Base-by-base conservation (phyloP, 2,888 invertebrate species). In the Diaphora mendica region DNA sequence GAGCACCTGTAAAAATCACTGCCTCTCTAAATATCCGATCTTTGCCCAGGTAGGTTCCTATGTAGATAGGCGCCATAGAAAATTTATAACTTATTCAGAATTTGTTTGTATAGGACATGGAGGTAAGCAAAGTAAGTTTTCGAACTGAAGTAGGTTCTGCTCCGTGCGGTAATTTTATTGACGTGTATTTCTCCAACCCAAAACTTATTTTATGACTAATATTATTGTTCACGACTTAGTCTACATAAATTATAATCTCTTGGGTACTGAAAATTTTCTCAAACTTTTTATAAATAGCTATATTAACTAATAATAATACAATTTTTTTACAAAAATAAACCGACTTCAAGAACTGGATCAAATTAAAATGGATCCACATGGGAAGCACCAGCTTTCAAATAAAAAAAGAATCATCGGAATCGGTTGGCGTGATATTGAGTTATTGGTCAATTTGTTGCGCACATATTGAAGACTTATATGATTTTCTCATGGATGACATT, bases 91-190 rank as follows among this genome's bases (percentile, higher is more conserved):
- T 82, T 84, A 77, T 68, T 72, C 70, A 39, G 73, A 84, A 81
- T 84, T 80, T 82, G 81, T 84, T 87, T 82, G 77, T 78, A 77
- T 72, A 78, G 68, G 68, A 76, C 70, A 68, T 64, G 71, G 70
- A 68, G 78, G 70, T 39, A 76, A 59, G 77, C 48, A 55, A 83
- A 83, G 75, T 83, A 81, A 83, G 74, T 83, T 79, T 77, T 64
- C 69, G 64, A 71, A 76, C 64, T 62, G 67, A 64, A 72, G n/a
- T 69, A 51, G 64, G 44, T 74, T 64, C 64, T 59, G n/a, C 62
- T 64, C 67, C 68, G 51, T 51, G 64, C 70, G 71, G 75, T 77
- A 72, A 80, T 75, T 73, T 79, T 74, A 77, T 79, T 51, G 74
- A 74, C 74, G 72, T 62, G 65, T 67, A 73, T 74, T 55, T 39